Conservation (phyloP, 2,113 vertebrate species). For the Tiliqua scincoides region DNA sequence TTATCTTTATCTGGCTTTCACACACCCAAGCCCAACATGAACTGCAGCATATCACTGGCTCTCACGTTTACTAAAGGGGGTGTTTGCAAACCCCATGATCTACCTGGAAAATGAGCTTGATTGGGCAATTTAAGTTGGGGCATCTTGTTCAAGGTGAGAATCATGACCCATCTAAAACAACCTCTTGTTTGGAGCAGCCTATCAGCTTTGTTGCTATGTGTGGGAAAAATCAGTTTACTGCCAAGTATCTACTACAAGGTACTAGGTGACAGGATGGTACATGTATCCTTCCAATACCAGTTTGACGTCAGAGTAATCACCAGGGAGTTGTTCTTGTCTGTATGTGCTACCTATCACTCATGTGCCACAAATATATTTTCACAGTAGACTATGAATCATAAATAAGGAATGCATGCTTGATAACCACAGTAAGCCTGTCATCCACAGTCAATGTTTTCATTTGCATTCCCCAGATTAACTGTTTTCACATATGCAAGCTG, state of each 20-base stretch:
- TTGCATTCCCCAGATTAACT: slow-evolving; percentile 34
- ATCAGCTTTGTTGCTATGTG: not conserved
- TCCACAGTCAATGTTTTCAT: not conserved
- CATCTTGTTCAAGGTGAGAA: not conserved
- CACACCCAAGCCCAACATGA: not conserved
- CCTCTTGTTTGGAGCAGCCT: not conserved
- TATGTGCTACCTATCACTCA: slow-evolving; percentile 27
- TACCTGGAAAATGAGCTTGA: not conserved
- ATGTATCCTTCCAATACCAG: not conserved
- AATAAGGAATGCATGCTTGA: slow-evolving; percentile 58
- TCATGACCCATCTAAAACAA: not conserved
- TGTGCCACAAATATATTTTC: slow-evolving; percentile 42
- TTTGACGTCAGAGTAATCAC: slow-evolving; percentile 14
- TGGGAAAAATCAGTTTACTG: not conserved
- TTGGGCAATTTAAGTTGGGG: not conserved
- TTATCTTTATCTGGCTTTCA: not conserved
- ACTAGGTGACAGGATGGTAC: not conserved
- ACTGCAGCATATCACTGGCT: not conserved
- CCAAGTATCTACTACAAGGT: not conserved
- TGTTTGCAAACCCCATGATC: not conserved
- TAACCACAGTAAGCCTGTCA: slow-evolving; percentile 28
- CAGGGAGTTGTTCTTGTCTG: not conserved
- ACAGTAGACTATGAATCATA: slow-evolving; percentile 56
- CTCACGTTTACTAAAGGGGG: not conserved
- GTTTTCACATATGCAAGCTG: slow-evolving; percentile 40